Evolutionary conservation across 2,113 vertebrate species (phyloP).

Genomic region (Podocnemis expansa): DNA sequence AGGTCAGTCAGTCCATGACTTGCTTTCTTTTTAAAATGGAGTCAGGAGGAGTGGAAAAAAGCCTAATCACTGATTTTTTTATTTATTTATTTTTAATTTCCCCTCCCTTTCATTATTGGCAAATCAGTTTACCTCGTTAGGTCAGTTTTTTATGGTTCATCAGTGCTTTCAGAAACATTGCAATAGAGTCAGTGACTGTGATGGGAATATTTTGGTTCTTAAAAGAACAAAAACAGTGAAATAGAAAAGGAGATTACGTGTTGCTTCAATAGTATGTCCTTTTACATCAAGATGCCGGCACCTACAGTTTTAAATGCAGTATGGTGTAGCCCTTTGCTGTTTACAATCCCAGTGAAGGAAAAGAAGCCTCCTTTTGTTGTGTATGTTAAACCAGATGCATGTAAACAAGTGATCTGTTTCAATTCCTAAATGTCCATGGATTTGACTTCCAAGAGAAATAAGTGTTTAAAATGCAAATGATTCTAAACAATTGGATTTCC

Average conservation of each 20-base stretch:
- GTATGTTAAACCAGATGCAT: conserved; percentile 31
- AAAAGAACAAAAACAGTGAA: not conserved
- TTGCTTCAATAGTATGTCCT: not conserved
- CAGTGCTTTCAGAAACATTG: not conserved
- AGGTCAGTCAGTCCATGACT: not conserved
- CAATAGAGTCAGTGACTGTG: not conserved
- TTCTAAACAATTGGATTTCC: conserved; percentile 72
- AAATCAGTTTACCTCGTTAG: not conserved
- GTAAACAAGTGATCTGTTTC: conserved; percentile 33
- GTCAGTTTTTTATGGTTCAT: not conserved
- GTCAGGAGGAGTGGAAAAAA: not conserved
- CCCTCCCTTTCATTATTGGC: not conserved
- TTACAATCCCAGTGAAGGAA: not conserved
- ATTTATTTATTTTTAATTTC: no score
- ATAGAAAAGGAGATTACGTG: not conserved
- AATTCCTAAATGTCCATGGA: conserved; percentile 35
- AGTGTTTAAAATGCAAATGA: conserved; percentile 51
- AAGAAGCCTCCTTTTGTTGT: not conserved
- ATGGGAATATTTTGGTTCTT: not conserved
- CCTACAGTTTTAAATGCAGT: not conserved
- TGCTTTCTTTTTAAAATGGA: not conserved
- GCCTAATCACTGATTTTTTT: not conserved
- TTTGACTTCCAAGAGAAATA: not conserved
- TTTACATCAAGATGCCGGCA: accelerated
- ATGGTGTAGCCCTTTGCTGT: not conserved